Evolutionary conservation across 2,113 vertebrate species (phyloP), one percentile per base, ranked within the genome.

Genomic region (Ctenomys sociabilis): DNA sequence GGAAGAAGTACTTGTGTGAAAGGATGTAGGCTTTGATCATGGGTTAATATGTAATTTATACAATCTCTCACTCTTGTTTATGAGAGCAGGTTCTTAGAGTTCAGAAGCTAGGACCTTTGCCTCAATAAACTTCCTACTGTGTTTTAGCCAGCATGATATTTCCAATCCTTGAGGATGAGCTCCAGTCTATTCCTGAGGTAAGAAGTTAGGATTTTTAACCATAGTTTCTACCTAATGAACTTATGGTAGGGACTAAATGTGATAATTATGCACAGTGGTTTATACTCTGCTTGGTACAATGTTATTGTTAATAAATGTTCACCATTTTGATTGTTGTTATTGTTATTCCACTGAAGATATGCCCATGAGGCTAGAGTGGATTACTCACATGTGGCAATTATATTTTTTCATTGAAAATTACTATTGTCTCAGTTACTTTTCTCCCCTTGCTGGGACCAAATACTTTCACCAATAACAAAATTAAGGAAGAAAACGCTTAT

Each of bases 191-290:
- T 37, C 57, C 7, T 9, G 13, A 75, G 63, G 49, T 49, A 57
- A 70, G 68, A 78, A 28, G 45, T 43, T 92, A 87, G 45, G 54
- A n/a, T 94, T 88, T 88, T 88, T 77, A 61, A 90, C 59, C 83
- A 83, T 35, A 35, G n/a, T 73, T 91, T 32, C 49, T 37, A 37
- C 54, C 9, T 40, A 35, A 64, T 11, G 77, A 94, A 24, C 75
- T 93, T 57, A 13, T 35, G 70, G 63, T 95, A 84, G 94, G 43
- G 12, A 85, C 88, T 49, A 72, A 52, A 81, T 24, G 22, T 94
- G 40, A 21, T 66, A 14, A 94, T 88, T 52, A 61, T 1, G 4
- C 16, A 43, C 43, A 88, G 73, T 45, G 45, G 68, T 85, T 92
- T 59, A 40, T 19, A 32, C 3, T 2, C 4, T 57, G 28, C 32